These are phyloP conservation scores for Caenorhabditis sinica DNA, from an alignment of 2,888 invertebrate genomes.

Conservation along the genomic window DNA sequence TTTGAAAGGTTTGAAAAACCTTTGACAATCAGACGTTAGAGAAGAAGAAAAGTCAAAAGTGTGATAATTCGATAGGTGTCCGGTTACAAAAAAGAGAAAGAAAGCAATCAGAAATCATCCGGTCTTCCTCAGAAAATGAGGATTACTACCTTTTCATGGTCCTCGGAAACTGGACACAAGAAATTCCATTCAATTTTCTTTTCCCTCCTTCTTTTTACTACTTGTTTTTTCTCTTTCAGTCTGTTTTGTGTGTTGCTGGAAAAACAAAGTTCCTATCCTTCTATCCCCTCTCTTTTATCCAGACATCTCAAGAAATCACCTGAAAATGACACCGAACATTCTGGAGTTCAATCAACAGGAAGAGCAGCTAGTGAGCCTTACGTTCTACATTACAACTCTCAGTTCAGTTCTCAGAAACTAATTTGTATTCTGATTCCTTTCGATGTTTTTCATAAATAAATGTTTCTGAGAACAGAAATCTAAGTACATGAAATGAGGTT, in stretches of 20 bases:
- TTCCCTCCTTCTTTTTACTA: slow-evolving; percentile 4
- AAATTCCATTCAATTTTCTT: slow-evolving; percentile 28
- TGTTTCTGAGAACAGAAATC: slow-evolving; percentile 1
- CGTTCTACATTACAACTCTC: background rate
- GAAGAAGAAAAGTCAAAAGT: slow-evolving; percentile 9
- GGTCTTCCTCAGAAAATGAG: slow-evolving; percentile 3
- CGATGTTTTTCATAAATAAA: background rate
- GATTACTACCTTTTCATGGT: background rate
- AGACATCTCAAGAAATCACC: slow-evolving; percentile 1
- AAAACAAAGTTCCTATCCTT: background rate
- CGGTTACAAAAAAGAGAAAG: slow-evolving; percentile 1
- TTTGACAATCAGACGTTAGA: background rate
- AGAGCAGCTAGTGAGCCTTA: background rate
- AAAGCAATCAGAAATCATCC: slow-evolving; percentile 38
- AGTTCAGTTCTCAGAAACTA: slow-evolving; percentile 1
- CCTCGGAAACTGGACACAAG: background rate
- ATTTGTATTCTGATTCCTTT: background rate
- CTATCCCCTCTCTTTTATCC: background rate
- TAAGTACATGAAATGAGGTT: background rate
- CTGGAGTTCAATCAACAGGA: slow-evolving; percentile 21
- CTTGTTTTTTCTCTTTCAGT: slow-evolving; percentile 9
- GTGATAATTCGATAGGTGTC: slow-evolving; percentile 49
- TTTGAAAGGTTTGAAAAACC: background rate
- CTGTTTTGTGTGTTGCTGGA: background rate
- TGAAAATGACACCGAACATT: slow-evolving; percentile 42